Evolutionary conservation across 2,797 vertebrate species (phyloP), one percentile per base, ranked within the genome.

Genomic region (Eurystomus glaucurus): DNA sequence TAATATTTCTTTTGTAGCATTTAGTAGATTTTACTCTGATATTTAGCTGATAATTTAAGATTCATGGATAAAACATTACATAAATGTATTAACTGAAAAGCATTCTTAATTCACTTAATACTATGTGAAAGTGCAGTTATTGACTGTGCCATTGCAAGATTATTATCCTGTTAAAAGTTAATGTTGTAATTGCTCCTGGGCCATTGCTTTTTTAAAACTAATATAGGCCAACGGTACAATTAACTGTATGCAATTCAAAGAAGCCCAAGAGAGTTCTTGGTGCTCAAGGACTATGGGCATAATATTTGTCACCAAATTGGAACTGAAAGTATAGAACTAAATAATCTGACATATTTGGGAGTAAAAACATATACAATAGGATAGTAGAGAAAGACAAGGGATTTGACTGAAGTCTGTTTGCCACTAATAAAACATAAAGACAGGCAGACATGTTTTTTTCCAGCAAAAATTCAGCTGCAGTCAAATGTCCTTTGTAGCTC

Each of bases 111-210:
- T 79, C 85, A 58, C 22, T 37, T 41, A 64, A 88, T 50, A 37
- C 35, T 75, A 14, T 16, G 13, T 76, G 51, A 77, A 92, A 95
- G 20, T 11, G 19, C 10, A 69, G 46, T 55, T 93, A 86, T 18
- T 88, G 88, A 83, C 83, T 85, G 58, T 80, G 48, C 17, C 31
- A 82, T 55, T 76, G 65, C 43, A 87, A 52, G 28, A 91, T 97
- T 96, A 86, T 71, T 94, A 61, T 70, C 55, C 20, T 43, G 52
- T 85, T 96, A 80, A 93, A 91, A 93, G 68, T 93, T 96, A 88
- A 87, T 23, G 31, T 33, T 58, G 29, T 43, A 61, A 97, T 48
- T 93, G 52, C n/a, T 95, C 50, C 78, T 64, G 48, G 21, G 52
- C 41, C 37, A 57, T 31, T 76, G 39, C 4, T 80, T 90, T 97